Percentiles rank a stretch among this genome's conserved stretches.
Conservation (phyloP, 2,888 invertebrate species). For the Chironomus riparius region DNA sequence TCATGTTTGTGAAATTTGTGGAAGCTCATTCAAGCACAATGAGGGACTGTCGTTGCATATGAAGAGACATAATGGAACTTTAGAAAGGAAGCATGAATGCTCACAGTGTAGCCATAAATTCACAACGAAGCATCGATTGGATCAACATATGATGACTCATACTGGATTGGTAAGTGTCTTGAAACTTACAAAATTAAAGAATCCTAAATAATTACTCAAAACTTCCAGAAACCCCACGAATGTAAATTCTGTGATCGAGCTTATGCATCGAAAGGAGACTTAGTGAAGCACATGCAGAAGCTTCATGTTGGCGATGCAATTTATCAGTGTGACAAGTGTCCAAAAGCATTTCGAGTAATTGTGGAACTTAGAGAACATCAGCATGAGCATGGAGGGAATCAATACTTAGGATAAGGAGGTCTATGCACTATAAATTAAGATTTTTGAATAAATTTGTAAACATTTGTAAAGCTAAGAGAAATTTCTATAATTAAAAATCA, state of each 20-base stretch:
- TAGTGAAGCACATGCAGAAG: slow-evolving; percentile 45
- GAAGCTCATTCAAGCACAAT: slow-evolving; percentile 52
- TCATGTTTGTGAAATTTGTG: slow-evolving; percentile 54
- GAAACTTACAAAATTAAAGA: too few species aligned
- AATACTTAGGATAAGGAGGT: too few species aligned
- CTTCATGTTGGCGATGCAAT: slow-evolving; percentile 49
- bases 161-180: slow-evolving; percentile 41
- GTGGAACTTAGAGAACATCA: slow-evolving; percentile 33
- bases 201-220: too few species aligned
- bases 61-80: slow-evolving; percentile 37
- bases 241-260: slow-evolving; percentile 48
- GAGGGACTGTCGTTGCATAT: slow-evolving; percentile 39
- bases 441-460: too few species aligned
- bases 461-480: too few species aligned
- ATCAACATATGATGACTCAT: slow-evolving; percentile 46
- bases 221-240: slow-evolving; percentile 45
- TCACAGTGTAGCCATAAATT: background rate
- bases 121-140: background rate
- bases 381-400: slow-evolving; percentile 30
- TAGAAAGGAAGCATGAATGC: background rate
- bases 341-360: slow-evolving; percentile 33
- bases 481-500: too few species aligned
- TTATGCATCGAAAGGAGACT: slow-evolving; percentile 50
- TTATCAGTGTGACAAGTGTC: slow-evolving; percentile 43
- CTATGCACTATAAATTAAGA: too few species aligned